Percentiles rank a stretch among this genome's conserved stretches.
These are phyloP conservation scores for Cavia porcellus DNA, from an alignment of 2,113 vertebrate genomes.

Conservation along the genomic window DNA sequence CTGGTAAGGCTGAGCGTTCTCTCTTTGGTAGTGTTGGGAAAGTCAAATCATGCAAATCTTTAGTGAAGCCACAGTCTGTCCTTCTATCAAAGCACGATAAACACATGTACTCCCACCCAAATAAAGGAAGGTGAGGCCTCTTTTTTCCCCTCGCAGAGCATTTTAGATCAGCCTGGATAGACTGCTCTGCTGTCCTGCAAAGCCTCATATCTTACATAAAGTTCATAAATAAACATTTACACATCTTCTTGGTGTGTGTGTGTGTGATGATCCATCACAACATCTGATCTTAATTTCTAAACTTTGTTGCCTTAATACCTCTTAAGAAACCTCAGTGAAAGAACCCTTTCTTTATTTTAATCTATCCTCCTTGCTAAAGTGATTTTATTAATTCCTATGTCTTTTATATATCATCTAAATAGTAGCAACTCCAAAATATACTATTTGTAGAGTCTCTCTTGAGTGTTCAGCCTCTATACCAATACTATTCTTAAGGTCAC, in stretches of 20 bases:
- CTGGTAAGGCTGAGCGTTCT: background rate
- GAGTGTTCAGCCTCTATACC: background rate
- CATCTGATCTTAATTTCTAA: background rate
- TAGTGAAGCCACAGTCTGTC: background rate
- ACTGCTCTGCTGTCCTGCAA: background rate
- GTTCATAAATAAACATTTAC: background rate
- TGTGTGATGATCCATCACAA: background rate
- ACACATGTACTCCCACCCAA: background rate
- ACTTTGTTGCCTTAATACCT: background rate
- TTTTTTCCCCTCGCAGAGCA: background rate
- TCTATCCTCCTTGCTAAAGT: background rate
- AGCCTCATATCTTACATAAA: background rate
- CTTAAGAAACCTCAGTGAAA: background rate
- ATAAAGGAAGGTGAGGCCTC: background rate
- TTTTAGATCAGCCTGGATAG: background rate
- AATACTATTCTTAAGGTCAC: background rate
- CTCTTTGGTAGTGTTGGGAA: background rate
- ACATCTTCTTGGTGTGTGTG: background rate
- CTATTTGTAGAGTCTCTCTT: background rate
- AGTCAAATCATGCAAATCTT: background rate
- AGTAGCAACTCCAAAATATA: background rate
- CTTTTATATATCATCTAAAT: background rate
- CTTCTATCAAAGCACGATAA: background rate
- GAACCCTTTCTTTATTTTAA: background rate
- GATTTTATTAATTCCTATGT: background rate